A percentile compares a stretch with the other conserved stretches of the same genome.
These are phyloP conservation scores for Drosophila albomicans DNA, from an alignment of 1,140 invertebrate genomes.

Conservation along the genomic window DNA sequence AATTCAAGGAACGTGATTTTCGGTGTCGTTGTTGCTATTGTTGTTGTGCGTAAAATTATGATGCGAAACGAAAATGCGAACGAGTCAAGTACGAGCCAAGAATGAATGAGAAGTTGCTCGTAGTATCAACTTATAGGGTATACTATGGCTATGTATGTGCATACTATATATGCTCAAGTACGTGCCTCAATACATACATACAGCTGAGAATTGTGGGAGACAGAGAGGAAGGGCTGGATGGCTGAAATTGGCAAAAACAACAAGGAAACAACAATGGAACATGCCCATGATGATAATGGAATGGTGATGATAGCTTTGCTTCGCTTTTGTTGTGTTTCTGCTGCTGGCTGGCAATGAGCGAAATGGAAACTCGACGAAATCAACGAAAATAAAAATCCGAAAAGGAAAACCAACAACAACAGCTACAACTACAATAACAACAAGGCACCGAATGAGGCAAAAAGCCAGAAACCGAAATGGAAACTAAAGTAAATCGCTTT, in stretches of 20 bases:
- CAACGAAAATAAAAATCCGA: constrained; percentile 67
- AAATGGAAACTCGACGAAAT: constrained; percentile 68
- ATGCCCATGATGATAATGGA: constrained; percentile 62
- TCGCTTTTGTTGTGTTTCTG: constrained; percentile 26
- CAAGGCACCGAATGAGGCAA: constrained; percentile 38
- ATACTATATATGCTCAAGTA: neutral
- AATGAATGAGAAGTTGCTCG: constrained; percentile 60
- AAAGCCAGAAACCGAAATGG: constrained; percentile 62
- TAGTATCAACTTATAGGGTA: constrained; percentile 6
- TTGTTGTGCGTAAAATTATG: constrained; percentile 70
- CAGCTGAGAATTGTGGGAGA: neutral
- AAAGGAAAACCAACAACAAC: constrained; percentile 29
- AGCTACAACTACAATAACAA: constrained; percentile 29
- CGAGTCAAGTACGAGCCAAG: constrained; percentile 63
- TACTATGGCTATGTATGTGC: constrained; percentile 5
- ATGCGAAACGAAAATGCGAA: constrained; percentile 78
- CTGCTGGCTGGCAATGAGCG: constrained; percentile 38
- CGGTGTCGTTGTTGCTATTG: constrained; percentile 57
- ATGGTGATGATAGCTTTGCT: constrained; percentile 55
- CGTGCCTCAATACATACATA: constrained; percentile 20
- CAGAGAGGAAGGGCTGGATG: constrained; percentile 9
- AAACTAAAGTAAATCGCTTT: constrained; percentile 75
- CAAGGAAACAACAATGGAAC: constrained; percentile 49
- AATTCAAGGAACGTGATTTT: constrained; percentile 72
- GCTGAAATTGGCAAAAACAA: constrained; percentile 63